Conservation (phyloP, 2,797 vertebrate genomes). For the Poecilia picta region DNA sequence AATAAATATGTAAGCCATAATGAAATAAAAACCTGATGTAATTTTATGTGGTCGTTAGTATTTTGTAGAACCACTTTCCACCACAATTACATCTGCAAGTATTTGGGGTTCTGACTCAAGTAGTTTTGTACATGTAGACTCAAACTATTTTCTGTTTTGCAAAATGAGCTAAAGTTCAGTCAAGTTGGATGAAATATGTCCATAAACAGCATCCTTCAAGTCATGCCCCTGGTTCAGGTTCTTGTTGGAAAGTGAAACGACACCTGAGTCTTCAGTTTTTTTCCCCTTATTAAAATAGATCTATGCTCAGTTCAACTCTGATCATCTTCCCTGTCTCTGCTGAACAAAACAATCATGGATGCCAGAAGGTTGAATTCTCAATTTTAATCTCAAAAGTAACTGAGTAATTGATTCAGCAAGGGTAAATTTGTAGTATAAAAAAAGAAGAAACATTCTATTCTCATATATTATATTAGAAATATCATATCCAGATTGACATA, state of each 20-base stretch:
- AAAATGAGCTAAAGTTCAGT: not conserved
- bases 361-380: too few relatives aligned
- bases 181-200: not conserved
- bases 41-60: not conserved
- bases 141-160: not conserved
- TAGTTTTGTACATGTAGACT: not conserved
- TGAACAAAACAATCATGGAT: too few relatives aligned
- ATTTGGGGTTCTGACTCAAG: not conserved
- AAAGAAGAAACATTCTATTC: not conserved
- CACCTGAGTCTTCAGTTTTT: not conserved
- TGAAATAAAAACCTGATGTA: not conserved
- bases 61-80: not conserved
- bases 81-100: not conserved
- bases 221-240: not conserved
- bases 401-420: not conserved
- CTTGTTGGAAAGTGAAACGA: not conserved
- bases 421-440: not conserved
- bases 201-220: not conserved
- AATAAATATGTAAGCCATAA: too few relatives aligned
- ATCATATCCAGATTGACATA: not conserved
- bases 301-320: not conserved
- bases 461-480: not conserved
- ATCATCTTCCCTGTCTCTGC: not conserved
- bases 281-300: not conserved
- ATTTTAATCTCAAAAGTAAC: too few relatives aligned